Conservation (phyloP, 2,113 vertebrate species). For the Eurypyga helias region DNA sequence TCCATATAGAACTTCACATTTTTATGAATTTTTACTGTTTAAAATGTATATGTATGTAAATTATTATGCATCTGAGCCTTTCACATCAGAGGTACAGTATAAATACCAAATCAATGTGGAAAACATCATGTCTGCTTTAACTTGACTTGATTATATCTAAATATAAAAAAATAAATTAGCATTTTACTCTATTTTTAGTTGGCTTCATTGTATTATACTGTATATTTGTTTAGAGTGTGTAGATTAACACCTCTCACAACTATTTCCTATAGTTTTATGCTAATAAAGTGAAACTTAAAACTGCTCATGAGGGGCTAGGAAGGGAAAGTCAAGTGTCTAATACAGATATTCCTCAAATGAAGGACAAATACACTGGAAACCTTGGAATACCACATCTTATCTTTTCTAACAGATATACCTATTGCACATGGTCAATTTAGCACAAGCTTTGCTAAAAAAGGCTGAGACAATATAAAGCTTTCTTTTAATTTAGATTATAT, state of each 20-base stretch:
- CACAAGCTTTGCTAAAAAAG: not conserved
- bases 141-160: constrained; percentile 81
- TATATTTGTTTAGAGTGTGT: constrained; percentile 69
- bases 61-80: constrained; percentile 77
- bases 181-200: constrained; percentile 78
- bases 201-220: constrained; percentile 76
- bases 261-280: constrained; percentile 26
- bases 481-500: constrained; percentile 58
- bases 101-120: constrained; percentile 78
- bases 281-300: not conserved
- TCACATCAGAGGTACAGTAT: constrained; percentile 75
- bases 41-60: constrained; percentile 87
- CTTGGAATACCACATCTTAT: not conserved
- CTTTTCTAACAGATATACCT: not conserved
- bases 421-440: not conserved
- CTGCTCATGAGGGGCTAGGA: not conserved
- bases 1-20: constrained; percentile 70
- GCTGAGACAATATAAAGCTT: not conserved
- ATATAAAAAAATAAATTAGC: constrained; percentile 82
- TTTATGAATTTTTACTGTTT: constrained; percentile 80
- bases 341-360: not conserved
- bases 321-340: not conserved
- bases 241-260: constrained; percentile 45
- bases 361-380: not conserved
- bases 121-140: constrained; percentile 77